Evolutionary conservation across 2,113 vertebrate genomes (phyloP), one percentile per base, ranked within the genome.

Genomic region (Prolemur simus): DNA sequence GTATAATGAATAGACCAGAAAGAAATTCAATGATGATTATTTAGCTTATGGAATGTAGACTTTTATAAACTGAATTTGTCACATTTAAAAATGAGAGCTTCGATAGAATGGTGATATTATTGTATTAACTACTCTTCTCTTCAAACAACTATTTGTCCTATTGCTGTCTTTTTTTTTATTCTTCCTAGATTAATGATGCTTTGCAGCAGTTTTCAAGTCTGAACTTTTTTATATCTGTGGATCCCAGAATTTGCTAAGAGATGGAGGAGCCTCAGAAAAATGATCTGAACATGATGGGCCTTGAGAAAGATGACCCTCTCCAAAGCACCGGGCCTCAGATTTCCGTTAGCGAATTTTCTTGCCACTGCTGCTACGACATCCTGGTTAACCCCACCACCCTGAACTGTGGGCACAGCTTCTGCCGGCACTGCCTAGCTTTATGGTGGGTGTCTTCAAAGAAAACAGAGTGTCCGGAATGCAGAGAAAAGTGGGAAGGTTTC

Each of bases 361-460:
- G 99, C 94, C 99, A 99, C 96, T 99, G 99, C 97, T 99, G 99
- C 95, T 99, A 99, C 0, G 99, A 99, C 90, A 99, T 99, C 86
- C 98, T 99, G 78, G 98, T 99, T 66, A 98, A 99, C 94, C 99
- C 99, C 89, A 99, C 99, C 96, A 99, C 99, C 32, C 94, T 99
- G 93, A 99, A 99, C 98, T 99, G 99, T 14, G 99, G 99, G 15
- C 99, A 99, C n/a, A 99, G 99, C 96, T 99, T 99, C 98, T 99
- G 99, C 85, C 99, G 99, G 49, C 99, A 99, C 93, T 99, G 99
- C 97, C 98, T 99, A 29, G 99, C 99, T 8, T 97, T 99, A 32
- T 99, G 99, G 99, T 99, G 99, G 99, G 98, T 98, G 2, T 99
- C 99, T 0, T 99, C 99, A 10, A 99, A 98, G 96, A 99, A 99